phyloP scores from a whole-genome alignment of 2,113 vertebrate genomes.

The Probosciger aterrimus region DNA sequence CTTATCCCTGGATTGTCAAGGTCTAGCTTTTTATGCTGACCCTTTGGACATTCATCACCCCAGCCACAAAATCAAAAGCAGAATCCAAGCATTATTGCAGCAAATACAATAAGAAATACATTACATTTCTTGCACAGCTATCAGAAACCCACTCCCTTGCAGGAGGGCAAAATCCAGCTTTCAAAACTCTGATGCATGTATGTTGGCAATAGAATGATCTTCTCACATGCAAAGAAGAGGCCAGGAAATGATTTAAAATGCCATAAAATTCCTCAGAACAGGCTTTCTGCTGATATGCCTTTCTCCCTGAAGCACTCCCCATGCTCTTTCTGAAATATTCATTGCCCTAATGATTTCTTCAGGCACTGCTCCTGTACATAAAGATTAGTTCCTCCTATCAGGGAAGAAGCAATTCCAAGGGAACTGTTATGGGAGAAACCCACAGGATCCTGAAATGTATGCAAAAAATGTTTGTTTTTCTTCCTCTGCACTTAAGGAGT shows the following conservation, averaged over 20 bases:
- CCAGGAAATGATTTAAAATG: slow-evolving; percentile 62
- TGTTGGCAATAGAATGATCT: slow-evolving; percentile 34
- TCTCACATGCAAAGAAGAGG: slow-evolving; percentile 19
- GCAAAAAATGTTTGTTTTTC: not conserved
- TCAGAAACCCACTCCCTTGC: not conserved
- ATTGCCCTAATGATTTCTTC: slow-evolving; percentile 69
- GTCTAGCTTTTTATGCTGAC: not conserved
- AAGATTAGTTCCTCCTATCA: slow-evolving; percentile 59
- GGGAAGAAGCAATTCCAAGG: slow-evolving; percentile 16
- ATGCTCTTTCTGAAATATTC: slow-evolving; percentile 64
- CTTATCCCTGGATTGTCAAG: not conserved
- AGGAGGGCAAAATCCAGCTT: not conserved
- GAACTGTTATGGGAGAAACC: slow-evolving; percentile 5
- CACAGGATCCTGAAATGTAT: not conserved
- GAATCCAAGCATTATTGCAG: not conserved
- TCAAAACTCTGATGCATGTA: slow-evolving; percentile 9
- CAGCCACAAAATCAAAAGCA: not conserved
- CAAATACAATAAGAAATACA: not conserved
- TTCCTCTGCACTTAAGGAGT: not conserved
- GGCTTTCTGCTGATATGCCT: slow-evolving; percentile 58
- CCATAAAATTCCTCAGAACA: slow-evolving; percentile 54
- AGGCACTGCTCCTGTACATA: slow-evolving; percentile 53
- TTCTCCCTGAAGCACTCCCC: slow-evolving; percentile 46
- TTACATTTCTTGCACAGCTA: not conserved
- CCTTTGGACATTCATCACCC: not conserved